phyloP scores from a whole-genome alignment of 1,140 invertebrate species.

The Bombus impatiens region DNA sequence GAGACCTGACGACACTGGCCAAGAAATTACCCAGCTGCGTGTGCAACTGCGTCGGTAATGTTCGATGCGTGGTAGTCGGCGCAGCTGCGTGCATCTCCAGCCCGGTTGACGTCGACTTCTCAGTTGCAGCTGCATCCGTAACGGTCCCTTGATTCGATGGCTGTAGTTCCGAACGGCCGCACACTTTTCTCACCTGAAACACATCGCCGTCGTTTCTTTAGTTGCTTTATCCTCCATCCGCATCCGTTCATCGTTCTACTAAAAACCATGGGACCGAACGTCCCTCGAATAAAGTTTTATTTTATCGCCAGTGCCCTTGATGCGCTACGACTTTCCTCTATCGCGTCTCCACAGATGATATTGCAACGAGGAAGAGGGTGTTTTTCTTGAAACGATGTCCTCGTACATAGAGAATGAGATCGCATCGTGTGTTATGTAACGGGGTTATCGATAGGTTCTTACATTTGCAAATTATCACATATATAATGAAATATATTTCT shows the following conservation, averaged over 20 bases:
- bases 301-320: no score
- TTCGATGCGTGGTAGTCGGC: constrained; percentile 55
- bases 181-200: constrained; percentile 76
- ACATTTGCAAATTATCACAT: no score
- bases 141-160: constrained; percentile 40
- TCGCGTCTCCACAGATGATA: no score
- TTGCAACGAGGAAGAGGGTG: no score
- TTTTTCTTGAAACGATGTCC: no score
- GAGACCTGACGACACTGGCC: constrained; percentile 85
- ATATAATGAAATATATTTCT: no score
- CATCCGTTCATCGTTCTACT: background rate
- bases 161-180: constrained; percentile 74
- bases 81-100: constrained; percentile 58
- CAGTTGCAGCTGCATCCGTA: constrained; percentile 46
- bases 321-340: no score
- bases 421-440: no score
- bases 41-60: constrained; percentile 70
- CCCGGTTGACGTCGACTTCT: constrained; percentile 38
- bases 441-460: no score
- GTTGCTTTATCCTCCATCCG: background rate
- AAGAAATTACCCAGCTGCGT: constrained; percentile 86
- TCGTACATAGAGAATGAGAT: no score
- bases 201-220: background rate
- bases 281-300: no score
- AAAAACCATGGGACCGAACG: background rate